These are phyloP conservation scores for Meiosimyza decipiens DNA, from an alignment of 2,888 invertebrate species.

Conservation along the genomic window DNA sequence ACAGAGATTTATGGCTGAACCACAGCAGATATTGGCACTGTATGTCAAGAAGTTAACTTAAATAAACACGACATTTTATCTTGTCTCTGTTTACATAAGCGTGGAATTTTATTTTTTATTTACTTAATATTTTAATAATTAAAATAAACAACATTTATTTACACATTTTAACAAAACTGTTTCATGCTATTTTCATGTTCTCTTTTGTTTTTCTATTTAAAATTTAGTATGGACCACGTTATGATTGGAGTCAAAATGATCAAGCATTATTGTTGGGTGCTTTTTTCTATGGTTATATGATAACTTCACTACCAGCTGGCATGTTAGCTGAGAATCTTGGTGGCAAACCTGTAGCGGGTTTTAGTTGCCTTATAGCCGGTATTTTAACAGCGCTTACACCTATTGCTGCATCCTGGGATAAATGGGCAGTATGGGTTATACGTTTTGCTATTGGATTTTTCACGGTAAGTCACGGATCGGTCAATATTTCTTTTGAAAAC, in stretches of 20 bases:
- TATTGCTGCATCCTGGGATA: conserved; percentile 70
- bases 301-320: conserved; percentile 74
- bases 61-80: too few relatives aligned
- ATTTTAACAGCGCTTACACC: conserved; percentile 73
- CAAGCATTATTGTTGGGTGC: conserved; percentile 75
- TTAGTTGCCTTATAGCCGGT: conserved; percentile 67
- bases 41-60: too few relatives aligned
- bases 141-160: neutral
- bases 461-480: conserved; percentile 68
- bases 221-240: conserved; percentile 68
- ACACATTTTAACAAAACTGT: neutral
- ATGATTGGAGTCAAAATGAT: conserved; percentile 72
- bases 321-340: conserved; percentile 75
- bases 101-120: neutral
- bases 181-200: neutral
- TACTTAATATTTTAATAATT: neutral
- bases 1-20: too few relatives aligned
- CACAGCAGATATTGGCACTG: too few relatives aligned
- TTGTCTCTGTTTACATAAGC: too few relatives aligned
- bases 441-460: conserved; percentile 74
- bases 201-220: neutral
- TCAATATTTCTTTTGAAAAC: too few relatives aligned
- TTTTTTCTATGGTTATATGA: conserved; percentile 77
- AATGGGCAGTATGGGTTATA: conserved; percentile 70
- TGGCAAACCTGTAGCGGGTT: conserved; percentile 72